A percentile compares a stretch with the other conserved stretches of the same genome.
Evolutionary conservation across 2,888 invertebrate genomes (phyloP).

Genomic region (Mythimna loreyi): DNA sequence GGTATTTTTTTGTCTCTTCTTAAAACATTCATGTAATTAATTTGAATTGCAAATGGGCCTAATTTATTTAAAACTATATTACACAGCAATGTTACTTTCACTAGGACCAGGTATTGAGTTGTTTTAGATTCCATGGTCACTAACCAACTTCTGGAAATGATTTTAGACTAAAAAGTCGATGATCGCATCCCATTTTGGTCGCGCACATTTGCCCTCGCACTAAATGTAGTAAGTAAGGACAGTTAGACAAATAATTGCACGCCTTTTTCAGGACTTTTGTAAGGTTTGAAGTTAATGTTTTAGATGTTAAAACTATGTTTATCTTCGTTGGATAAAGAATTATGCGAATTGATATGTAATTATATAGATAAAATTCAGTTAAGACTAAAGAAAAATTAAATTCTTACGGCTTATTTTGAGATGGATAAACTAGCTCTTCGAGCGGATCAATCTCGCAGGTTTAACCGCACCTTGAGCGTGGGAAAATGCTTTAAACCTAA

Average conservation of each 20-base stretch:
- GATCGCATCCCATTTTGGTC: no score
- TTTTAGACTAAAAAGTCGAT: no score
- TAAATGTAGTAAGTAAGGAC: no score
- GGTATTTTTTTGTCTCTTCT: background rate
- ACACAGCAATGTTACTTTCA: background rate
- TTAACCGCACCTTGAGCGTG: constrained; percentile 4
- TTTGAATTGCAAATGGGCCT: background rate
- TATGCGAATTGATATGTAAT: no score
- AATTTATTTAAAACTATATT: background rate
- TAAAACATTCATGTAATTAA: background rate
- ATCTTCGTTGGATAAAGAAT: no score
- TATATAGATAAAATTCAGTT: background rate
- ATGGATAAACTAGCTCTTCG: background rate
- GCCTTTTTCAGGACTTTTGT: no score
- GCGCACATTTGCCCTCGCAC: no score
- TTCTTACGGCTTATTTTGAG: background rate
- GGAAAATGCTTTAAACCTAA: constrained; percentile 13
- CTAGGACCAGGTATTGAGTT: background rate
- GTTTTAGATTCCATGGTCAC: background rate
- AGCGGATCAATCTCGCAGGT: background rate
- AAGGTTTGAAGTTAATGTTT: no score
- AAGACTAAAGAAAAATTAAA: background rate
- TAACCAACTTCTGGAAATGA: background rate
- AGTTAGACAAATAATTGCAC: no score
- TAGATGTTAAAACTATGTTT: no score